phyloP scores from a whole-genome alignment of 2,888 invertebrate species.

The Agrochola macilenta region DNA sequence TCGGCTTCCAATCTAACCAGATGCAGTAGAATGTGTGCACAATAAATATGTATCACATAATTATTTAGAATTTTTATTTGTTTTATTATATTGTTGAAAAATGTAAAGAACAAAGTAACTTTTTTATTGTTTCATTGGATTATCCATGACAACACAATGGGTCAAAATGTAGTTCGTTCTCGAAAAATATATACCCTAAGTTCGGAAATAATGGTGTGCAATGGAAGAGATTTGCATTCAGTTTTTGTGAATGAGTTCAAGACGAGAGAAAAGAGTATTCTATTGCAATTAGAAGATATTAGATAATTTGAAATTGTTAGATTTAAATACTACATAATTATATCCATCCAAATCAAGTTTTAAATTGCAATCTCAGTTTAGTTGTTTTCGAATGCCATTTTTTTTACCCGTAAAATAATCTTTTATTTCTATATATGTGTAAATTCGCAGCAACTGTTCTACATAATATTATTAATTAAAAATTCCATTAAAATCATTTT shows the following conservation, averaged over 20 bases:
- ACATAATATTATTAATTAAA: too few relatives aligned
- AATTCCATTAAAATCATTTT: too few relatives aligned
- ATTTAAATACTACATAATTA: neutral
- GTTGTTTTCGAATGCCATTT: too few relatives aligned
- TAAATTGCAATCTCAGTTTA: too few relatives aligned
- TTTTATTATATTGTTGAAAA: neutral
- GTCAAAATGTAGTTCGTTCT: neutral
- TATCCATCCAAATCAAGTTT: neutral
- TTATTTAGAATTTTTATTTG: neutral
- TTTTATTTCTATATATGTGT: neutral
- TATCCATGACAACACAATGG: neutral
- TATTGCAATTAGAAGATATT: neutral
- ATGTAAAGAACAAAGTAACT: neutral
- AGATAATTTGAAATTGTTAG: too few relatives aligned
- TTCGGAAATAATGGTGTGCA: neutral
- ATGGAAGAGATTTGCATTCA: neutral
- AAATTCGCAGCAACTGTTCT: neutral
- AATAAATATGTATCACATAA: neutral
- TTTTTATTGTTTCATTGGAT: neutral
- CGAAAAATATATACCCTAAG: neutral
- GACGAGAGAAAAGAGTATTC: neutral
- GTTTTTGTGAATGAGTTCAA: neutral
- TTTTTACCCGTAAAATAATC: neutral
- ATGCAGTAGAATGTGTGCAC: neutral
- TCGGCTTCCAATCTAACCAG: neutral